Conservation (phyloP, 2,888 invertebrate species). For the Leucophenga maculata region DNA sequence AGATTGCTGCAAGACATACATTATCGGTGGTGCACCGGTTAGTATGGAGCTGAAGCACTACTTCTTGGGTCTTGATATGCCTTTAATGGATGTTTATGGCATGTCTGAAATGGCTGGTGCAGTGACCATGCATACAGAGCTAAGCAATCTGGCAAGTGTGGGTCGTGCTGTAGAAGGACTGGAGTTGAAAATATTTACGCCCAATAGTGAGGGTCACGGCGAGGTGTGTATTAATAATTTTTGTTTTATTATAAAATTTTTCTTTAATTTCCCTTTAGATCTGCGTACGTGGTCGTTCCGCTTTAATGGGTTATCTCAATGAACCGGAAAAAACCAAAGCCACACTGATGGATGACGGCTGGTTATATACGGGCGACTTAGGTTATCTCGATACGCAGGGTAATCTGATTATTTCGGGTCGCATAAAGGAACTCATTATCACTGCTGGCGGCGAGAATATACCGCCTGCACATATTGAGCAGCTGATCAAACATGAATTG, state of each 20-base stretch:
- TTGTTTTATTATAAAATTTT: not conserved
- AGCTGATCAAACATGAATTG: slow-evolving; percentile 81
- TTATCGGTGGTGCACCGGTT: slow-evolving; percentile 89
- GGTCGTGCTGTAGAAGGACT: slow-evolving; percentile 80
- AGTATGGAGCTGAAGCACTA: slow-evolving; percentile 85
- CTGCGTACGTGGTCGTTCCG: slow-evolving; percentile 83
- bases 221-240: slow-evolving; percentile 76
- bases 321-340: slow-evolving; percentile 81
- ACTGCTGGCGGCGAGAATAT: slow-evolving; percentile 97
- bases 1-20: slow-evolving; percentile 78
- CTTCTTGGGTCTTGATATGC: slow-evolving; percentile 88
- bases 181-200: slow-evolving; percentile 79
- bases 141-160: slow-evolving; percentile 77
- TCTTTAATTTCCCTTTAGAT: slow-evolving; percentile 69
- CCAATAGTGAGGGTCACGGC: slow-evolving; percentile 83
- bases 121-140: slow-evolving; percentile 71
- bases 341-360: slow-evolving; percentile 83
- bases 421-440: slow-evolving; percentile 86
- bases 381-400: slow-evolving; percentile 83
- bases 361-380: slow-evolving; percentile 91
- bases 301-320: slow-evolving; percentile 92
- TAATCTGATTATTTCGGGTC: slow-evolving; percentile 82
- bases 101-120: slow-evolving; percentile 92
- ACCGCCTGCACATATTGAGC: slow-evolving; percentile 88
- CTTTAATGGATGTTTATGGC: slow-evolving; percentile 87